A percentile compares a stretch with the other conserved stretches of the same genome.
Conservation (phyloP, 2,113 vertebrate species). For the Etia nguti region DNA sequence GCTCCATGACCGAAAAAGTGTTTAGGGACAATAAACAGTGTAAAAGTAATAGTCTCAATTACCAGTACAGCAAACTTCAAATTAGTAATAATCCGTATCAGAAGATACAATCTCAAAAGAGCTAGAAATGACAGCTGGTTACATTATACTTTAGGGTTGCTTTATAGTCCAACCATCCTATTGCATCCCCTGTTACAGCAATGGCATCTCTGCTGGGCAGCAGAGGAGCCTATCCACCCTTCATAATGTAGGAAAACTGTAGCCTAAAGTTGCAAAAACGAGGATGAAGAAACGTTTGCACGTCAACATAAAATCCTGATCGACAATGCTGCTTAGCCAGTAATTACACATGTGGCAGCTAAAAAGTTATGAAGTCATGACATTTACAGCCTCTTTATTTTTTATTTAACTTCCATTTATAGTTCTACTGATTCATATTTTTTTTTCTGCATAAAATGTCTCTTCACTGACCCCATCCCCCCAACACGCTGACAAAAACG, state of each 20-base stretch:
- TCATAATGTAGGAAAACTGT: neutral
- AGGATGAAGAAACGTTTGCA: neutral
- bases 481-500: neutral
- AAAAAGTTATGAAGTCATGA: neutral
- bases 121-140: neutral
- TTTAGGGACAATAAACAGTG: neutral
- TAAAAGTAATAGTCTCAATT: neutral
- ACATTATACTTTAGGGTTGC: neutral
- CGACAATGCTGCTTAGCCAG: neutral
- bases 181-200: neutral
- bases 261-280: neutral
- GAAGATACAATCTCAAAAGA: neutral
- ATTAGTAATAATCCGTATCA: neutral
- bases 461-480: neutral
- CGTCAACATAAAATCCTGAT: too few species aligned
- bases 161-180: neutral
- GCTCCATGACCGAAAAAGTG: neutral
- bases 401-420: neutral
- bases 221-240: neutral
- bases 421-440: neutral
- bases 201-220: neutral
- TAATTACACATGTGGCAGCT: neutral
- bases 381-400: neutral
- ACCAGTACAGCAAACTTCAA: neutral
- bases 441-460: neutral